phyloP scores from a whole-genome alignment of 2,797 vertebrate species.

The Cichlasoma orientale region DNA sequence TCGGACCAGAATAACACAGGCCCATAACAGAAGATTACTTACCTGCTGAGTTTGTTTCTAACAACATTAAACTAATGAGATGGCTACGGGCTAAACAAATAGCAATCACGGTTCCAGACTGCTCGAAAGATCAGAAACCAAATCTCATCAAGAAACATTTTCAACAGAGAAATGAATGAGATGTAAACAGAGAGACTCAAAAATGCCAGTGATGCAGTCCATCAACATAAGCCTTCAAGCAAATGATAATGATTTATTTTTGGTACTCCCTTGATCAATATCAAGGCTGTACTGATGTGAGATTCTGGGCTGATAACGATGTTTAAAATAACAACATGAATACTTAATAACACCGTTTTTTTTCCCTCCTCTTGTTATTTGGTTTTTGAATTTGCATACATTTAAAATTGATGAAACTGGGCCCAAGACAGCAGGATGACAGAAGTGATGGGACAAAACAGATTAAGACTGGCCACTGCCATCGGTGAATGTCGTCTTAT shows the following conservation, averaged over 20 bases:
- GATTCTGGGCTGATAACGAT: not conserved
- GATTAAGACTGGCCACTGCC: no score
- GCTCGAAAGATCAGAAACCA: constrained; percentile 6
- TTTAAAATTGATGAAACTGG: not conserved
- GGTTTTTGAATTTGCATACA: not conserved
- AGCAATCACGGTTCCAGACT: not conserved
- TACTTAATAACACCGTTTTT: not conserved
- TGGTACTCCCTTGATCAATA: constrained; percentile 1
- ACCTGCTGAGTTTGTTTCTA: constrained; percentile 8
- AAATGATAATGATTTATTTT: not conserved
- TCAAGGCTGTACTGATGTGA: not conserved
- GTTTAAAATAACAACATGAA: not conserved
- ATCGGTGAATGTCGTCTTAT: not conserved
- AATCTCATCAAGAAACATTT: constrained; percentile 19
- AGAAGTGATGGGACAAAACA: no score
- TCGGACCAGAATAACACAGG: constrained; percentile 6
- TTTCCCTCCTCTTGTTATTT: not conserved
- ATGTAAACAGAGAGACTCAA: constrained; percentile 20
- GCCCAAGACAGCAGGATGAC: no score
- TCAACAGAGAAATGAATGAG: constrained; percentile 9
- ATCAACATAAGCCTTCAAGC: constrained; percentile 1
- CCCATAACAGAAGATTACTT: not conserved
- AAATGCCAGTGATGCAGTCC: not conserved
- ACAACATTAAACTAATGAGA: constrained; percentile 37
- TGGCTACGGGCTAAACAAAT: constrained; percentile 20